phyloP scores from a whole-genome alignment of 2,113 vertebrate genomes.

The Phyllostomus discolor region DNA sequence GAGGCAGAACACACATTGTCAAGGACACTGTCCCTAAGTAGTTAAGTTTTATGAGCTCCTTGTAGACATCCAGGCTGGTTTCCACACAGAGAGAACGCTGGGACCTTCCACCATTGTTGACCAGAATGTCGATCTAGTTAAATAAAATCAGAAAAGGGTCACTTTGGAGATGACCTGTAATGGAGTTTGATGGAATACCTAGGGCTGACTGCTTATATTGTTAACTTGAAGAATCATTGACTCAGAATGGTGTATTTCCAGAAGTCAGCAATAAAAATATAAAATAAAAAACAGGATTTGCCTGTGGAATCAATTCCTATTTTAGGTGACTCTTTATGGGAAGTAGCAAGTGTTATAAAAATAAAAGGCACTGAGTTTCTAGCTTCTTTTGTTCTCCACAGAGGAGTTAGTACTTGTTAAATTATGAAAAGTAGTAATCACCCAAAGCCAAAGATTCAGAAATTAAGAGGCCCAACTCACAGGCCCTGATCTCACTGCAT shows the following conservation, averaged over 20 bases:
- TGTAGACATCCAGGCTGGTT: conserved; percentile 87
- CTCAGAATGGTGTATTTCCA: background rate
- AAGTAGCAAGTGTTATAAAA: background rate
- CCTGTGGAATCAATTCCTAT: background rate
- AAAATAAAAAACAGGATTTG: background rate
- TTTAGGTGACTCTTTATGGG: background rate
- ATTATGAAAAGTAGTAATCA: background rate
- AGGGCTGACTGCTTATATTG: background rate
- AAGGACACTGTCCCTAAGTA: conserved; percentile 92
- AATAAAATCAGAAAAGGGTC: conserved; percentile 37
- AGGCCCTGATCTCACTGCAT: background rate
- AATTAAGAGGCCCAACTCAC: background rate
- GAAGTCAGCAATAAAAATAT: conserved; percentile 18
- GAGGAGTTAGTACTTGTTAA: background rate
- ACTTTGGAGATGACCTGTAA: background rate
- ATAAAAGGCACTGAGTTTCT: background rate
- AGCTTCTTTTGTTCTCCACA: background rate
- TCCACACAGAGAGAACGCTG: conserved; percentile 91
- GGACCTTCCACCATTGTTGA: conserved; percentile 92
- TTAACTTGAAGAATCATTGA: background rate
- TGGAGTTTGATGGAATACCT: background rate
- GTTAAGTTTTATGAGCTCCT: conserved; percentile 91
- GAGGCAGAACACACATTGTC: conserved; percentile 91
- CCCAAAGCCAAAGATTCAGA: background rate
- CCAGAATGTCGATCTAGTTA: conserved; percentile 89